phyloP scores from a whole-genome alignment of 2,113 vertebrate species.

The Neofelis nebulosa region DNA sequence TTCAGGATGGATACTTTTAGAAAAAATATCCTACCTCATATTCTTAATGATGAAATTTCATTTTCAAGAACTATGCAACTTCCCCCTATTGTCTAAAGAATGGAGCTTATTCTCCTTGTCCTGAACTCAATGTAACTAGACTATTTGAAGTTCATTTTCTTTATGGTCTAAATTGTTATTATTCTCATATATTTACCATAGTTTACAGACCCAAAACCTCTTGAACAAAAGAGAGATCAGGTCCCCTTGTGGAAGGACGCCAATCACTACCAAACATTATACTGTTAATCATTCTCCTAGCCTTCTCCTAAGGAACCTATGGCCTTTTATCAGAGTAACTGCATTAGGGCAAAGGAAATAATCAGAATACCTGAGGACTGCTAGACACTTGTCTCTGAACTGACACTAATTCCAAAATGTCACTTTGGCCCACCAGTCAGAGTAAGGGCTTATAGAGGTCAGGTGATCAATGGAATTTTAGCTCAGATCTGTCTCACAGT shows the following conservation, averaged over 20 bases:
- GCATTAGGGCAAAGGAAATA: background rate
- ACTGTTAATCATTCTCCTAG: background rate
- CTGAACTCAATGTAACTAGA: background rate
- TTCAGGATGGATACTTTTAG: background rate
- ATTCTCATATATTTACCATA: background rate
- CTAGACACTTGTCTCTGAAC: background rate
- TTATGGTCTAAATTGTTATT: background rate
- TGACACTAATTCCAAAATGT: background rate
- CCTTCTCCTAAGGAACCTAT: background rate
- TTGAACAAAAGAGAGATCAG: background rate
- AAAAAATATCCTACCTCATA: background rate
- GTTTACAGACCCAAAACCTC: background rate
- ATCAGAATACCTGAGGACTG: background rate
- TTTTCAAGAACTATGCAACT: background rate
- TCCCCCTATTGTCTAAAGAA: background rate
- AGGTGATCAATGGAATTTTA: background rate
- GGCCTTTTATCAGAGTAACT: background rate
- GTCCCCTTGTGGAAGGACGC: background rate
- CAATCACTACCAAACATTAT: background rate
- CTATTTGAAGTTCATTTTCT: background rate
- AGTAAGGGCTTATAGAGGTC: background rate
- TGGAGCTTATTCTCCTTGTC: background rate
- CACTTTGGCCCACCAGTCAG: background rate
- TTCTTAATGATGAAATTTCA: background rate
- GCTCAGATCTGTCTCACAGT: background rate